Conservation (phyloP, 2,797 vertebrate genomes). For the Dromococcyx pavoninus region DNA sequence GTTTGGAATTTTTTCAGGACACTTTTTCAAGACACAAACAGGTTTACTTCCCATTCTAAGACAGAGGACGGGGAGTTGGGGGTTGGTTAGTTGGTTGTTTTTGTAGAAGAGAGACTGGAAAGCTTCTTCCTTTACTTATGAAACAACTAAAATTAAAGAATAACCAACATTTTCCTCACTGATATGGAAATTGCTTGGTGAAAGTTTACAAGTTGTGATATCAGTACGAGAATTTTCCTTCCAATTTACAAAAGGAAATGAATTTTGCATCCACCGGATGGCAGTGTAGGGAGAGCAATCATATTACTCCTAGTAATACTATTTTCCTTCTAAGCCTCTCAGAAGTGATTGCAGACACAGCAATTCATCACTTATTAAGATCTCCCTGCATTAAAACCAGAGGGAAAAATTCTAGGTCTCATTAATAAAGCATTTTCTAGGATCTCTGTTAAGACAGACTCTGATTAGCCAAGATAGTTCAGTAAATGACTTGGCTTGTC, state of each 20-base stretch:
- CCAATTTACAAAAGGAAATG: constrained; percentile 3
- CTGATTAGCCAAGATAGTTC: background rate
- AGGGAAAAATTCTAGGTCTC: constrained; percentile 28
- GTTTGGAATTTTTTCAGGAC: background rate
- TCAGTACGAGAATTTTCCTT: constrained; percentile 31
- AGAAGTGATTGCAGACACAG: constrained; percentile 58
- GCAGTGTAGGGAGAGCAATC: constrained; percentile 60
- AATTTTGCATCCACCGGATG: constrained; percentile 56
- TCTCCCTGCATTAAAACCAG: background rate
- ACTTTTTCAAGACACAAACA: background rate
- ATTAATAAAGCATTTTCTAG: constrained; percentile 53
- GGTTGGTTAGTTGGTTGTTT: too few species aligned
- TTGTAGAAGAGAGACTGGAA: background rate
- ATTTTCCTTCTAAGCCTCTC: constrained; percentile 44
- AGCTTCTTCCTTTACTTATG: background rate
- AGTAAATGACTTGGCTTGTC: constrained; percentile 4
- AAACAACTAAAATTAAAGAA: constrained; percentile 18
- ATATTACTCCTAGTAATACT: background rate
- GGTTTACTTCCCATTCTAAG: background rate
- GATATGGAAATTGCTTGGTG: constrained; percentile 5
- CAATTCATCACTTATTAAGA: constrained; percentile 54
- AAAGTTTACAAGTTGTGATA: constrained; percentile 12
- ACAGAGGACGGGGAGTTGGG: background rate
- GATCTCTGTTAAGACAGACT: background rate
- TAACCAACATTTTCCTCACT: background rate